These are phyloP conservation scores for Pantala flavescens DNA, from an alignment of 1,140 invertebrate species.

Conservation along the genomic window DNA sequence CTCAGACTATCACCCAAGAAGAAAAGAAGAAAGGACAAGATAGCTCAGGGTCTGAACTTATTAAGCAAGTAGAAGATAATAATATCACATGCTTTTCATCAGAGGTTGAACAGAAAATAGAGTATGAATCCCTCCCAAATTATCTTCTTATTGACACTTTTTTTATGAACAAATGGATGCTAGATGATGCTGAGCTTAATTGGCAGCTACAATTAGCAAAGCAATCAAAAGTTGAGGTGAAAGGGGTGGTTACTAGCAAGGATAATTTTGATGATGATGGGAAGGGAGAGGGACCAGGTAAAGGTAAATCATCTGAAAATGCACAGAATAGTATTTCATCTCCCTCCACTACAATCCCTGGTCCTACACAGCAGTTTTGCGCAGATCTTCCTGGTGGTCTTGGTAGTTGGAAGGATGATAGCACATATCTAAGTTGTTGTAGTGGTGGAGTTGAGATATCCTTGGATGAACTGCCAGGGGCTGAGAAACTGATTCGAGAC, in stretches of 20 bases:
- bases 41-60: not conserved
- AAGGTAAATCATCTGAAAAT: not conserved
- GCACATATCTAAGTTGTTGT: slow-evolving; percentile 53
- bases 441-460: not conserved
- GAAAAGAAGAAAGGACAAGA: not conserved
- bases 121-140: not conserved
- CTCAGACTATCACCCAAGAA: not conserved
- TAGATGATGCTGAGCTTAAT: slow-evolving; percentile 27
- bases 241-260: slow-evolving; percentile 35
- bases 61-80: not conserved
- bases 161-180: slow-evolving; percentile 27
- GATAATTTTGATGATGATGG: slow-evolving; percentile 46
- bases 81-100: not conserved
- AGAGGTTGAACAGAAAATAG: not conserved
- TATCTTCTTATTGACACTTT: slow-evolving; percentile 20
- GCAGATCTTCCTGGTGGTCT: slow-evolving; percentile 65
- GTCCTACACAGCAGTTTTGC: slow-evolving; percentile 50
- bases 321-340: not conserved
- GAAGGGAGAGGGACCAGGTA: slow-evolving; percentile 40
- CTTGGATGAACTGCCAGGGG: not conserved
- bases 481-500: not conserved
- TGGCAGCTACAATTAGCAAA: slow-evolving; percentile 25
- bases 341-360: slow-evolving; percentile 19
- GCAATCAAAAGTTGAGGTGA: slow-evolving; percentile 16
- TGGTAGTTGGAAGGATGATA: slow-evolving; percentile 71